These are phyloP conservation scores for Pyralis farinalis DNA, from an alignment of 2,888 invertebrate genomes.

Conservation along the genomic window DNA sequence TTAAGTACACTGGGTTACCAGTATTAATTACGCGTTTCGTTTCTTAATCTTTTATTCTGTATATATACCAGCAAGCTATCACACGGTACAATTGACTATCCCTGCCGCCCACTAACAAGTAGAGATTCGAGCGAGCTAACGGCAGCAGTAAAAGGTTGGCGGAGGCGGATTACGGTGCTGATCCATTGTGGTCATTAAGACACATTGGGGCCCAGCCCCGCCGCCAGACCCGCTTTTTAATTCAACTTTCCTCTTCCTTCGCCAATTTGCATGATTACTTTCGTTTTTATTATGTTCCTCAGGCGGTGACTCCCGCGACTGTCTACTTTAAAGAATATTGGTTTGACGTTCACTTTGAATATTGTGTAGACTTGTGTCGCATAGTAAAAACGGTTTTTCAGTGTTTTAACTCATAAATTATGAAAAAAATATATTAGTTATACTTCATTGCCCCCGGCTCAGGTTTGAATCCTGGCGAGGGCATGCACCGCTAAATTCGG, in stretches of 20 bases:
- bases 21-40: no score
- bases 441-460: no score
- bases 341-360: constrained; percentile 15
- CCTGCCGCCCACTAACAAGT: not conserved
- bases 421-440: no score
- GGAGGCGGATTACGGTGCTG: constrained; percentile 58
- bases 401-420: no score
- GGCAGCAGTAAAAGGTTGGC: not conserved
- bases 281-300: constrained; percentile 74
- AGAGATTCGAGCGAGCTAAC: not conserved
- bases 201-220: constrained; percentile 56
- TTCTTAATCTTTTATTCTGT: no score
- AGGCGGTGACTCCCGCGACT: constrained; percentile 28
- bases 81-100: not conserved
- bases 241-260: constrained; percentile 74
- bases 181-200: constrained; percentile 80
- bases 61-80: no score
- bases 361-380: not conserved
- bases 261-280: constrained; percentile 81
- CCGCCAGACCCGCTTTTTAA: constrained; percentile 64
- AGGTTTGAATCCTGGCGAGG: no score
- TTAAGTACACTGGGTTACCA: no score
- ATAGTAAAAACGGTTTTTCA: no score
- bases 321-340: not conserved
- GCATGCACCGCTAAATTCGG: no score